Evolutionary conservation across 1,140 invertebrate species (phyloP), one percentile per base, ranked within the genome.

Genomic region (Panagrolaimus sp.): DNA sequence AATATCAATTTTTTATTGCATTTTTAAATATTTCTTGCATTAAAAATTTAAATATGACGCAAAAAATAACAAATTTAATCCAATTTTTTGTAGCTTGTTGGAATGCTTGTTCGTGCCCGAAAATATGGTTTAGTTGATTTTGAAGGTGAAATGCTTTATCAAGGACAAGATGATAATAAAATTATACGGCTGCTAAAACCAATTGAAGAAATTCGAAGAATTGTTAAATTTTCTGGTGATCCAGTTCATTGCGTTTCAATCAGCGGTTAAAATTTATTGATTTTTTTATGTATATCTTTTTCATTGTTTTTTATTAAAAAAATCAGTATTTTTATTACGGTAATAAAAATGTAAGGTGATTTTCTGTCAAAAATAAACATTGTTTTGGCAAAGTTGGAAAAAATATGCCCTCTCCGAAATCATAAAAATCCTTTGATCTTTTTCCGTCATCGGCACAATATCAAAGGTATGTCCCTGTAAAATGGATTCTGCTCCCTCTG

Each of bases 151-250:
- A 75, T 75, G 74, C 55, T 75, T 3, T 75, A 75, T 44, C 74
- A 75, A 67, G 21, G 70, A 48, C 74, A 75, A 44, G 74, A 75
- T 43, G 73, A 75, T 43, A 24, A 75, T 17, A 75, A 75, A 62
- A 43, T 46, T 26, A 74, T 75, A 58, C 64, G 71, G 17, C n/a
- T 75, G 26, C 44, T 75, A 15, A 73, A 74, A 68, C 45, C 74
- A 47, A 43, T 75, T 4, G 68, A 75, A 44, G 69, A 75, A 68
- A 75, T 75, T 63, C 46, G 63, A 66, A 15, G 52, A 38, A 65
- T 21, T 26, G 45, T 72, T 28, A 44, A 72, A 71, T 71, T 72
- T 28, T 71, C 71, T 1, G 71, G 71, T 65, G 69, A 66, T 70
- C 62, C 63, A 21, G 58, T 70, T 43, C 64, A 52, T 55, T 65